Evolutionary conservation across 2,888 invertebrate species (phyloP), one percentile per base, ranked within the genome.

Genomic region (Metellina segmentata): DNA sequence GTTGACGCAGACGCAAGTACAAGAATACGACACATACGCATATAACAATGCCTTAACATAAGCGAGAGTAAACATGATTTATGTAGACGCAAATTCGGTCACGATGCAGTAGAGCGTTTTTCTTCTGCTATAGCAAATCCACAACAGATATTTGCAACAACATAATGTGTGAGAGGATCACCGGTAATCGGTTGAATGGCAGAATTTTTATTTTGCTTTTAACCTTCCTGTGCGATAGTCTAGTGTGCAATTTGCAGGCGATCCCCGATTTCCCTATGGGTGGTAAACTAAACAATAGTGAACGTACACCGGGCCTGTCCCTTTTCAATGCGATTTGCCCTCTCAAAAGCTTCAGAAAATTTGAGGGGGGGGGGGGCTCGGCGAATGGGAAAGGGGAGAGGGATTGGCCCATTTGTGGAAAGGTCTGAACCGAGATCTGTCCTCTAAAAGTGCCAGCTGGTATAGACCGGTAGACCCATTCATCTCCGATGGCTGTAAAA

Each of bases 221-320:
- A 4, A 1, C 34, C 34, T 34, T 34, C 34, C 34, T 34, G 34
- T 34, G 34, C 1, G 34, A 34, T n/a, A n/a, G 34, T 34, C 2
- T 4, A 77, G 2, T 52, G 8, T 0, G 71, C 70, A 79, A 52
- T 87, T 52, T 79, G 86, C 13, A 19, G 16, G 13, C 16, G 34
- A n/a, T 48, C 89, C 89, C 79, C 89, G 7, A 53, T 81, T 51
- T 53, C 52, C 61, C 48, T 34, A 79, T 74, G 69, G 81, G 85
- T 69, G 86, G 86, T 86, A 91, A 91, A 91, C 86, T 77, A 91
- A 91, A 91, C 90, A 91, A 91, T 86, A 75, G 90, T n/a, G 20
- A 72, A 52, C 19, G 81, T 34, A 69, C 90, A 86, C 86, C 90
- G 81, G 81, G 85, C 81, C 72, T 19, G 69, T 85, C 74, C 81